Conservation (phyloP, 2,113 vertebrate species). For the Malurus melanocephalus region DNA sequence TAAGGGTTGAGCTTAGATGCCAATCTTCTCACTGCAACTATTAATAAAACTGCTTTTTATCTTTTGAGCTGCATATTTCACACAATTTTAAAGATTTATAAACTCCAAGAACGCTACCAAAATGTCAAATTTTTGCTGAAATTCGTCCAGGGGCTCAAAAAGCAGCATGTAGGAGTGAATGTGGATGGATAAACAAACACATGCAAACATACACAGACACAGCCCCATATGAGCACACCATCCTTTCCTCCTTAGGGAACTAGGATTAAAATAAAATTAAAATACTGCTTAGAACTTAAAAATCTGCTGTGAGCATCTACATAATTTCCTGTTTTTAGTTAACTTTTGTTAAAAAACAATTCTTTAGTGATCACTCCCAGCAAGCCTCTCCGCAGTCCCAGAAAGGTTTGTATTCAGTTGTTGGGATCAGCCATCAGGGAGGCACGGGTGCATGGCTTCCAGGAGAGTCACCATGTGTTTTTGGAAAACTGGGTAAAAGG, state of each 20-base stretch:
- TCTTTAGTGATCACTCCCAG: not conserved
- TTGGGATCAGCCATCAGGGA: rapidly evolving
- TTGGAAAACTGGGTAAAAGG: not conserved
- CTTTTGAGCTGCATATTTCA: not conserved
- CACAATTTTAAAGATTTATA: not conserved
- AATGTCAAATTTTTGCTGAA: not conserved
- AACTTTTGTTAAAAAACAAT: not conserved
- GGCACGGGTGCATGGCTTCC: not conserved
- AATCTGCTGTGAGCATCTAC: not conserved
- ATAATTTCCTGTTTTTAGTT: not conserved
- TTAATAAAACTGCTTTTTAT: not conserved
- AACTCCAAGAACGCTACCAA: not conserved
- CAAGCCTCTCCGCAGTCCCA: not conserved
- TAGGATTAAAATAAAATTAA: slow-evolving; percentile 11
- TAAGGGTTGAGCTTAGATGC: not conserved
- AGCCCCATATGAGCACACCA: not conserved
- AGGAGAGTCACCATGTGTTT: rapidly evolving
- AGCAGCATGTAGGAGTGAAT: not conserved
- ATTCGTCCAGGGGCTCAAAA: not conserved
- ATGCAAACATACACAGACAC: not conserved
- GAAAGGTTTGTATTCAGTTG: not conserved
- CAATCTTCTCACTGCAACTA: not conserved
- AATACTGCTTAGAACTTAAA: slow-evolving; percentile 1
- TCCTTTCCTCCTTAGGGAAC: not conserved
- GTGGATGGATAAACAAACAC: not conserved